Evolutionary conservation across 1,140 invertebrate species (phyloP), one percentile per base, ranked within the genome.

Genomic region (Brachionus asplanchnoidis): DNA sequence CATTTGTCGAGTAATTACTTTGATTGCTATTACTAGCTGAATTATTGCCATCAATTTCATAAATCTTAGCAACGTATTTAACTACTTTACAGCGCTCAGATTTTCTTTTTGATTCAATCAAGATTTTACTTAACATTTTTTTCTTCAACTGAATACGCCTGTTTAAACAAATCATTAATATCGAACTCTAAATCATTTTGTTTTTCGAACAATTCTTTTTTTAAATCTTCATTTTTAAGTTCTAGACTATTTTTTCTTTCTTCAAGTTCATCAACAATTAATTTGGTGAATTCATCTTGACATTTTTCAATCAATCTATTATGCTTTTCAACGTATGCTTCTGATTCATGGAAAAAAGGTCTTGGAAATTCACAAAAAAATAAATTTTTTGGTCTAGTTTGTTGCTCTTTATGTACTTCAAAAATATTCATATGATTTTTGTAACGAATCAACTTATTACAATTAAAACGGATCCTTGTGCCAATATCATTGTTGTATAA

Each of bases 281-380:
- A 65, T n/a, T 65, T 65, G 23, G 23, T 26, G 23, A 65, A 65
- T 65, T 65, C 56, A 20, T 65, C 56, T 65, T 23, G 17, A 8
- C n/a, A 65, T 65, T 65, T 65, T 65, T 23, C n/a, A 65, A 65
- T 65, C 56, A 65, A 65, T 23, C 23, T 65, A 26, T 65, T 65
- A 26, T 65, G 56, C 23, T 65, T 65, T 65, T 65, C 56, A 26
- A 65, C 56, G 23, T 65, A 65, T 23, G 56, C n/a, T 65, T 65
- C 56, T 20, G 56, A 65, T 65, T 65, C 56, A 23, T 65, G 56
- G 23, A 65, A 65, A 8, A 65, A 65, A 20, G 56, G 56, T 23
- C 56, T 65, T 23, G 56, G 56, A 65, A 65, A 65, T 65, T 65
- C 56, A 65, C 56, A 65, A 65, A 65, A 65, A 65, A 65, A 65